Base-by-base conservation (phyloP, 35 echinoderm and acorn worm species). In the Strongylocentrotus purpuratus region DNA sequence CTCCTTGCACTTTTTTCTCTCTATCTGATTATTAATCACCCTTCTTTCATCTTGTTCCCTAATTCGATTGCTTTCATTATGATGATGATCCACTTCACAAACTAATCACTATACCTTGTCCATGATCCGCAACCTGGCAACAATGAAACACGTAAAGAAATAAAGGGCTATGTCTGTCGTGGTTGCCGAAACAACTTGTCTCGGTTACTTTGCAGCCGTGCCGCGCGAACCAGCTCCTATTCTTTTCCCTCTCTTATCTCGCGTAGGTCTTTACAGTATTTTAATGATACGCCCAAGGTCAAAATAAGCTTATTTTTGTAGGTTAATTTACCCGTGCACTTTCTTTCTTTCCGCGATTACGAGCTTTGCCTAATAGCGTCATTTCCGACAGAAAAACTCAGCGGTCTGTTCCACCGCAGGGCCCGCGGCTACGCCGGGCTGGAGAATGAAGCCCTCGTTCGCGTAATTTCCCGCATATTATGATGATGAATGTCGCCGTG, bases 391-490 rank as follows among this genome's bases (percentile, higher is more conserved):
- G 87, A 89, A 33, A n/a, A 46, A 89, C 33, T 46, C 87, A 89
- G 12, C 87, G 65, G 87, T 33, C 87, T 89, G 87, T 41, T 89
- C 33, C 32, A 33, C 87, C 87, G 32, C 4, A 20, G 45, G 87
- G 33, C 87, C 87, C 87, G 87, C 12, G 87, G 87, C 87, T 89
- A 33, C 87, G 33, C 33, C 87, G 87, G 87, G 87, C 33, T 33
- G 87, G 87, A 89, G 87, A 89, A 89, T 89, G 87, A 46, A 89
- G 32, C 33, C 87, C 87, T 89, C 87, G 87, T 89, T 89, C 87
- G 87, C 87, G 87, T 89, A 89, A 89, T 89, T 89, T 89, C 87
- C 33, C 87, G 87, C 87, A 89, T 33, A 89, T 89, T 89, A 89
- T 89, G 33, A 89, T 89, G 87, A 89, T 89, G 87, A 89, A 89